These are phyloP conservation scores for Notocelia uddmanniana DNA, from an alignment of 2,888 invertebrate species.

Conservation along the genomic window DNA sequence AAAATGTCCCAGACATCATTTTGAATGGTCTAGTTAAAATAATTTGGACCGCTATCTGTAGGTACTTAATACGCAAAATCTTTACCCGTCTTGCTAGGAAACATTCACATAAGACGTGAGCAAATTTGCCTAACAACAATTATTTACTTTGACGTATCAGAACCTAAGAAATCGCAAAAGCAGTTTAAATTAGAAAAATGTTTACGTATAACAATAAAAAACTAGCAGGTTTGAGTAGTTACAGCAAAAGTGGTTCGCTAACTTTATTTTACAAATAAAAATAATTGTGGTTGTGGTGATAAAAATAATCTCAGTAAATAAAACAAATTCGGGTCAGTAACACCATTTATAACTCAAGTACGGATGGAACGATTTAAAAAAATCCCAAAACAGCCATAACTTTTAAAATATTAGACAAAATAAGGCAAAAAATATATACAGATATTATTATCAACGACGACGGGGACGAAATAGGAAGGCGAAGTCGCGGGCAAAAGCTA, in stretches of 20 bases:
- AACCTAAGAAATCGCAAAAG: conserved; percentile 8
- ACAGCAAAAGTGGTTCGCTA: conserved; percentile 4
- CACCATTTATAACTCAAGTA: too few species aligned
- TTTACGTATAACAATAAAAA: conserved; percentile 29
- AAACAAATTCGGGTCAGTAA: too few species aligned
- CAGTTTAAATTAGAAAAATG: conserved; percentile 34
- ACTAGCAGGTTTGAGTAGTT: conserved; percentile 40
- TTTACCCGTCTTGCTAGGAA: conserved; percentile 12
- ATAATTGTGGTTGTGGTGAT: too few species aligned
- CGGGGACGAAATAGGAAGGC: too few species aligned
- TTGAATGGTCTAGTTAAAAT: conserved; percentile 40
- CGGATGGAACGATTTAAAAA: too few species aligned
- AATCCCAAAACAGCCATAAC: too few species aligned
- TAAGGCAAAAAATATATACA: too few species aligned
- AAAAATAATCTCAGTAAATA: too few species aligned
- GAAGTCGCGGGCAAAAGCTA: too few species aligned
- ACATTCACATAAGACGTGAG: conserved; percentile 31
- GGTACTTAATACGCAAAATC: neutral
- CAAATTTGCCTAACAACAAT: conserved; percentile 42
- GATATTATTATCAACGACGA: too few species aligned
- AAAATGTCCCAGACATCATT: conserved; percentile 56
- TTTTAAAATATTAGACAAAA: too few species aligned
- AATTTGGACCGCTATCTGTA: neutral
- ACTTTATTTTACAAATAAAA: neutral
- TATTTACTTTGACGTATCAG: conserved; percentile 13